Evolutionary conservation across 2,888 invertebrate species (phyloP), one percentile per base, ranked within the genome.

Genomic region (Steinernema hermaphroditum): DNA sequence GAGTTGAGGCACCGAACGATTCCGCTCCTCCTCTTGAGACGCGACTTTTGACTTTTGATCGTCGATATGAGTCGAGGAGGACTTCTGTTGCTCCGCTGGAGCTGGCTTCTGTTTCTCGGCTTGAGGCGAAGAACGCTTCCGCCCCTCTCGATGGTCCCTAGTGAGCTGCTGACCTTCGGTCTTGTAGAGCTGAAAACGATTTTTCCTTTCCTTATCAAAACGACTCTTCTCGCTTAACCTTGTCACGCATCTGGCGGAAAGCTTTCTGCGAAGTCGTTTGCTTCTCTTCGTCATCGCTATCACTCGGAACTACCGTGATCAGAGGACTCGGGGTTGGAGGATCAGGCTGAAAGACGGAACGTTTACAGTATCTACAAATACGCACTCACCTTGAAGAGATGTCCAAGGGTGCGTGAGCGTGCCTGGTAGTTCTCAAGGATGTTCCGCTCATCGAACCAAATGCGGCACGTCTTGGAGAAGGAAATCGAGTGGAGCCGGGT

Each of bases 361-460:
- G n/a, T n/a, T n/a, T n/a, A n/a, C n/a, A n/a, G n/a, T n/a, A n/a
- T n/a, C n/a, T n/a, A n/a, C n/a, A n/a, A n/a, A n/a, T n/a, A n/a
- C n/a, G n/a, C n/a, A n/a, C n/a, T 54, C 22, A 54, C 54, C 54
- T 54, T 22, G 54, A 54, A 54, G 6, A 54, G 54, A 54, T 54
- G 54, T 24, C 54, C 54, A 6, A 54, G 54, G 27, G 54, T 24
- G 22, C 54, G 22, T 6, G 54, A 14, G 6, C 54, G 54, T 2
- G 27, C 19, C 24, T 54, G 54, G 54, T 54, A 54, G 54, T 54
- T 54, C 19, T 54, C 54, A 8, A 54, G 54, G 27, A 54, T 14
- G 19, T 54, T 54, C 27, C 54, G 54, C 24, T 54, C 54, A 27
- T 54, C 54, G 27, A 54, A 54, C 54, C 54, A 54, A 54, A 54